Evolutionary conservation across 1,140 invertebrate genomes (phyloP), one percentile per base, ranked within the genome.

Genomic region (Orussus abietinus): DNA sequence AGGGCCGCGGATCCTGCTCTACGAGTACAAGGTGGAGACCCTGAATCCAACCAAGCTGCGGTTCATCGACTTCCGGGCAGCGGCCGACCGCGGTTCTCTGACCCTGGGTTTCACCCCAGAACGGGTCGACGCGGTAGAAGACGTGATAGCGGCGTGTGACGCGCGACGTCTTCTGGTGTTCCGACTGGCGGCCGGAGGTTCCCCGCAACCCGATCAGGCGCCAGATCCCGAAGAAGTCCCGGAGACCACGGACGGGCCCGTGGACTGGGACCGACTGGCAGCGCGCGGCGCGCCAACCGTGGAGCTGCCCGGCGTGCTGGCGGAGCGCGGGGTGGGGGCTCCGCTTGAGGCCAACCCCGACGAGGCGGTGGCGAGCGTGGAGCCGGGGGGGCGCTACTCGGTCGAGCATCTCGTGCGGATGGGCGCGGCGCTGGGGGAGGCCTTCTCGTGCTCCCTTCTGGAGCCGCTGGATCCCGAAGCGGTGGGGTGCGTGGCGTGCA

Each of bases 1-100:
- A 5, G 73, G 75, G 2, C 73, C 66, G 20, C 72, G 59, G 3
- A 66, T 83, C 3, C 74, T 75, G 29, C 49, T 84, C 9, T 80
- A 80, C 42, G 74, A 76, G 47, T 80, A 81, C 38, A 76, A 77
- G 47, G 59, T 78, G 1, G 77, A 80, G 48, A 78, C 75, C 0
- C 81, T 83, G 49, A 80, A 81, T 44, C 74, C 79, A 25, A 82
- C 81, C 4, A 78, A 78, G 48, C 59, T 79, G 26, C 78, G 75
- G 44, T 84, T 83, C 47, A 69, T 82, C 33, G 82, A 85, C 53
- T 83, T 85, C 61, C 80, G 84, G 45, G 76, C 77, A 38, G 67
- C 64, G 47, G 53, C 60, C 5, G 69, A 70, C 51, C 68, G 4
- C 71, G 70, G 70, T 68, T 62, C 66, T 3, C 53, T 79, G 5